These are phyloP conservation scores for Branchellion lobata DNA, from an alignment of 2,888 invertebrate genomes.

Conservation along the genomic window DNA sequence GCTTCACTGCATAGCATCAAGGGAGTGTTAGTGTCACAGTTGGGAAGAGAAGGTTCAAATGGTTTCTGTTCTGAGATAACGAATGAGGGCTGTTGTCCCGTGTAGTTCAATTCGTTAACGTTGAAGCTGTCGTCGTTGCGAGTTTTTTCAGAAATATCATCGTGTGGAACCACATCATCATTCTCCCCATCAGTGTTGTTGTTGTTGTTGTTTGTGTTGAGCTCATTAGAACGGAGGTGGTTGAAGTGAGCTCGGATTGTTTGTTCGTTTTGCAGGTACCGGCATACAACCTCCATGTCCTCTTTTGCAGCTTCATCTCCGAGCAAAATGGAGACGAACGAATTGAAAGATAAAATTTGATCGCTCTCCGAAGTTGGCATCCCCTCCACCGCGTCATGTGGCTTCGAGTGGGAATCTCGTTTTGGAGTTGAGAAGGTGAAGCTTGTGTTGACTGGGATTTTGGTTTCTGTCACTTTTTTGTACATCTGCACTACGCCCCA, in stretches of 20 bases:
- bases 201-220: background rate
- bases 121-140: background rate
- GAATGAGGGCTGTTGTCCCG: background rate
- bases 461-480: background rate
- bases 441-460: background rate
- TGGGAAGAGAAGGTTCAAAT: background rate
- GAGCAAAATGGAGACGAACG: background rate
- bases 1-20: no score
- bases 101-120: background rate
- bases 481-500: background rate
- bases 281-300: slow-evolving; percentile 13
- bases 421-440: background rate
- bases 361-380: background rate
- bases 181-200: background rate
- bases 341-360: background rate
- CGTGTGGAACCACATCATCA: background rate
- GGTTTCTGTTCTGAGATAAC: background rate
- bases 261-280: background rate
- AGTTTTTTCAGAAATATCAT: background rate
- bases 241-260: background rate
- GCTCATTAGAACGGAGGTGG: background rate
- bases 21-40: background rate
- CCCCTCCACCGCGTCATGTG: no score
- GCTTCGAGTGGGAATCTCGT: background rate
- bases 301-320: background rate